Evolutionary conservation across 2,888 invertebrate species (phyloP).

Genomic region (Lasioglossum marginatum): DNA sequence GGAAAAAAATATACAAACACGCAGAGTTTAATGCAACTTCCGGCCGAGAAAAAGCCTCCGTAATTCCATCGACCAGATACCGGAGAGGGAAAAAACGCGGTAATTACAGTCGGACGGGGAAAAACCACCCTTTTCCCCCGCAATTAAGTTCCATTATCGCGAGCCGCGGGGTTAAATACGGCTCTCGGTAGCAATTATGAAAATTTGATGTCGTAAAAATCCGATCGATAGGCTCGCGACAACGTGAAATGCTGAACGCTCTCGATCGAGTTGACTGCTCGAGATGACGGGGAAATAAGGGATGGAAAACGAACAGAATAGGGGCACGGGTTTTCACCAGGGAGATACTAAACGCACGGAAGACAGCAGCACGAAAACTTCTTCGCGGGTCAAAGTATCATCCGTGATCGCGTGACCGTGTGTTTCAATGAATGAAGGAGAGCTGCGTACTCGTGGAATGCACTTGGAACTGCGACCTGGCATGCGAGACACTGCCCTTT

Average conservation of each 20-base stretch:
- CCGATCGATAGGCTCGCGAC: slow-evolving; percentile 48
- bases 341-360: slow-evolving; percentile 27
- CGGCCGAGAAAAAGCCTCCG: slow-evolving; percentile 8
- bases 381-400: slow-evolving; percentile 52
- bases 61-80: slow-evolving; percentile 29
- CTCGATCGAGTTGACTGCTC: neutral
- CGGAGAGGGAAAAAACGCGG: slow-evolving; percentile 27
- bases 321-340: neutral
- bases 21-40: slow-evolving; percentile 24
- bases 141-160: slow-evolving; percentile 54
- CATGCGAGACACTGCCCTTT: slow-evolving; percentile 33
- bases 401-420: slow-evolving; percentile 66
- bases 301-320: neutral
- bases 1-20: slow-evolving; percentile 5
- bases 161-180: slow-evolving; percentile 37
- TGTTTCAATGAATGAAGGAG: slow-evolving; percentile 67
- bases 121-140: slow-evolving; percentile 27
- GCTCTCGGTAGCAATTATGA: slow-evolving; percentile 43
- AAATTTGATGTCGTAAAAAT: slow-evolving; percentile 54
- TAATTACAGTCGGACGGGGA: slow-evolving; percentile 31
- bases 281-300: neutral
- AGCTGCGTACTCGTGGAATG: slow-evolving; percentile 37
- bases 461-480: slow-evolving; percentile 32
- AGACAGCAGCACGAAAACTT: slow-evolving; percentile 48
- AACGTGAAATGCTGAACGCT: neutral